phyloP scores from a whole-genome alignment of 2,797 vertebrate genomes.

The Prunella strophiata region DNA sequence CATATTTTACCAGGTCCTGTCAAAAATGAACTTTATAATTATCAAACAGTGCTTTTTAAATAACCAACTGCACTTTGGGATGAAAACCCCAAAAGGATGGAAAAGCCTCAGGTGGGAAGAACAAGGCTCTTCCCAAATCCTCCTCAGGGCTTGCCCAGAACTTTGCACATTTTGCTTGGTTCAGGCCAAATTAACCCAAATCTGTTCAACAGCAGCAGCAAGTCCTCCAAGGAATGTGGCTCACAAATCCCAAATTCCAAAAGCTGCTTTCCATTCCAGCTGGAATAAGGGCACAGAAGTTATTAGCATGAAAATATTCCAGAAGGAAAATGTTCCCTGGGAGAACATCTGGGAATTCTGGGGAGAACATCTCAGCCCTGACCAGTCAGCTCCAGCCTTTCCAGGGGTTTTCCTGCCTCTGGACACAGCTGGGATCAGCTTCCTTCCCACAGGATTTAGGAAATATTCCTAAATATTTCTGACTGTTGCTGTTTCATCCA shows the following conservation, averaged over 20 bases:
- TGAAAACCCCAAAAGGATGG: background rate
- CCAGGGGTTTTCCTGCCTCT: background rate
- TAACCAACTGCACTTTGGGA: accelerated
- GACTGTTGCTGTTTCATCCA: background rate
- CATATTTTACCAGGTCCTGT: accelerated
- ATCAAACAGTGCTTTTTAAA: background rate
- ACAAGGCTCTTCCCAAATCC: background rate
- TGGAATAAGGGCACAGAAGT: background rate
- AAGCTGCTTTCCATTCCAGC: background rate
- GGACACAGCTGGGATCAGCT: background rate
- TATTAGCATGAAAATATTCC: background rate
- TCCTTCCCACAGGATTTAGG: background rate
- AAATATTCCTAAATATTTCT: background rate
- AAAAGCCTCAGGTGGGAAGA: background rate
- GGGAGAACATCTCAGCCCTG: background rate
- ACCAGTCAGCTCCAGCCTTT: background rate
- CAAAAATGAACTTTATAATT: background rate
- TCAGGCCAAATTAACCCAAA: background rate
- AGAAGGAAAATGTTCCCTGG: accelerated
- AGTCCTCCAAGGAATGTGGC: background rate
- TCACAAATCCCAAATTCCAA: background rate
- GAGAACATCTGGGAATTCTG: background rate
- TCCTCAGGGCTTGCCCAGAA: background rate
- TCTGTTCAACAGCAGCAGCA: background rate
- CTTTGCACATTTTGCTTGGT: background rate